phyloP scores from a whole-genome alignment of 2,113 vertebrate genomes.

The Microtus richardsoni region DNA sequence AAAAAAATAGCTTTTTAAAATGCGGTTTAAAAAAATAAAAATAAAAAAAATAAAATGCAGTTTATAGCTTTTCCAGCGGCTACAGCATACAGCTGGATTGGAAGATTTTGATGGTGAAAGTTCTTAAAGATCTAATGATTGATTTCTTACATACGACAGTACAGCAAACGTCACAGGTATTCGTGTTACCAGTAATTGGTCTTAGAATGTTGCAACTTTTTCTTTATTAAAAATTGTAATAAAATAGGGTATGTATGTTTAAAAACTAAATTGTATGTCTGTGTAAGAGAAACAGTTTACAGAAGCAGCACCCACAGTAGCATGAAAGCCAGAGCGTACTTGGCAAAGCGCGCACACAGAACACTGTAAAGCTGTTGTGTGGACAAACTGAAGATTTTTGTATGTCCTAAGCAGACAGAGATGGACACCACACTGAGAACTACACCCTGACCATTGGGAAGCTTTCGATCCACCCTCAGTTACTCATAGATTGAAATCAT shows the following conservation, averaged over 20 bases:
- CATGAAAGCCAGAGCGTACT: not conserved
- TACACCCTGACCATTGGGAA: not conserved
- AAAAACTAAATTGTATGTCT: constrained; percentile 14
- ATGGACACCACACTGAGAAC: not conserved
- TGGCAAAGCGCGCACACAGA: not conserved
- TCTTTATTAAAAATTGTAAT: not conserved
- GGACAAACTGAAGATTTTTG: not conserved
- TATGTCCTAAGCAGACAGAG: not conserved
- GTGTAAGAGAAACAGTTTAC: not conserved
- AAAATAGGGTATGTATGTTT: not conserved
- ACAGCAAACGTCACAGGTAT: not conserved
- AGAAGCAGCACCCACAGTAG: not conserved
- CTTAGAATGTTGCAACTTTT: too few relatives aligned
- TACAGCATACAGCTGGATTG: not conserved
- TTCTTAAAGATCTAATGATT: not conserved
- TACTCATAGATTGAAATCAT: not conserved
- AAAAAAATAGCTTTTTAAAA: not conserved
- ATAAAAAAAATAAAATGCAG: too few relatives aligned
- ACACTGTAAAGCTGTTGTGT: not conserved
- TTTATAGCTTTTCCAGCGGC: not conserved
- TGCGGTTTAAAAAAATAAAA: too few relatives aligned
- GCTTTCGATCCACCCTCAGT: not conserved
- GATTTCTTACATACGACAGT: not conserved
- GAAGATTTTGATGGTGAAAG: not conserved
- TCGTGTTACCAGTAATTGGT: not conserved